A percentile compares a stretch with the other conserved stretches of the same genome.
phyloP scores from a whole-genome alignment of 1,140 invertebrate genomes.

The Brachionus calyciflorus region DNA sequence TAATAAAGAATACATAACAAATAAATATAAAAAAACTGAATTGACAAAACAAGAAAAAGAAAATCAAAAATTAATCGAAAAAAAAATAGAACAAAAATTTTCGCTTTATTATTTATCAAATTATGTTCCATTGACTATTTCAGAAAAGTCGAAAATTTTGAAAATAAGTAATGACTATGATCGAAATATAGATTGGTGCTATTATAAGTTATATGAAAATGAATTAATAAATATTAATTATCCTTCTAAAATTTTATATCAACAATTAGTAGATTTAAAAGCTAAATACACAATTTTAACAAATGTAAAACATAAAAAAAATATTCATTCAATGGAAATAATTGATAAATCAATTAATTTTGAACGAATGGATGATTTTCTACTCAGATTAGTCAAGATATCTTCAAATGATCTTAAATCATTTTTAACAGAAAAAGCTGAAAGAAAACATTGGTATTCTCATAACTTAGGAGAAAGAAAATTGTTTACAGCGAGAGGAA shows the following conservation, averaged over 20 bases:
- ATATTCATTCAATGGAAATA: no score
- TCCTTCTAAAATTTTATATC: neutral
- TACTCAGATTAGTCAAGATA: no score
- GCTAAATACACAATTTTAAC: no score
- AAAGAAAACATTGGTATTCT: no score
- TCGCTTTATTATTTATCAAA: neutral
- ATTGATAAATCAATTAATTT: no score
- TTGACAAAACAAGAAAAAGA: neutral
- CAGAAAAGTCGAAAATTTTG: neutral
- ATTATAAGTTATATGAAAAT: neutral
- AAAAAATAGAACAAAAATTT: slow-evolving; percentile 6
- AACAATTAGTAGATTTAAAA: no score
- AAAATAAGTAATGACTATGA: neutral
- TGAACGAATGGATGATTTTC: no score
- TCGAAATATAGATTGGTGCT: neutral
- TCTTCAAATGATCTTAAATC: no score
- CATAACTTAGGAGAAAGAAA: no score
- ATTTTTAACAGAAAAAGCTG: no score
- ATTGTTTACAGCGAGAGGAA: neutral
- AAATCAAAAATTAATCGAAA: no score
- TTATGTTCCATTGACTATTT: neutral
- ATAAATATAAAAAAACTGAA: neutral
- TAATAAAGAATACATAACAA: neutral
- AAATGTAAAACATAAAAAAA: no score
- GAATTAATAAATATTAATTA: neutral